A percentile compares a stretch with the other conserved stretches of the same genome.
Conservation (phyloP, 2,888 invertebrate genomes). For the Drosophila formosana region DNA sequence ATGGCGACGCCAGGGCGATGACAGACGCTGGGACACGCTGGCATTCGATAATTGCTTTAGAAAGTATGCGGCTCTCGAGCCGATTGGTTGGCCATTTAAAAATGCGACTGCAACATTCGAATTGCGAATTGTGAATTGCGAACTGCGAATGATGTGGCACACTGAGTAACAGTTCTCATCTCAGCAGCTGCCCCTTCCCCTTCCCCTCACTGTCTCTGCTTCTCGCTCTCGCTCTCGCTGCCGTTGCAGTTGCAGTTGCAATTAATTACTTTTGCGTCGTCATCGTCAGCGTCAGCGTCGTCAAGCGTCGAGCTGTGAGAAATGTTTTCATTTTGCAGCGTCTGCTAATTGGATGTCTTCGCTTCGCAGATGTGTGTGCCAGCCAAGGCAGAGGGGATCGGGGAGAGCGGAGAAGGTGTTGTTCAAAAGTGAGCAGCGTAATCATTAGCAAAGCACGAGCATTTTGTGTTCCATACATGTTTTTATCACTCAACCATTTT, state of each 20-base stretch:
- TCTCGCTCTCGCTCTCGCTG: not conserved
- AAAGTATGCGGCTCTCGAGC: constrained; percentile 74
- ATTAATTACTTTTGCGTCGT: constrained; percentile 68
- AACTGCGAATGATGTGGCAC: constrained; percentile 13
- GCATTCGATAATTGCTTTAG: constrained; percentile 81
- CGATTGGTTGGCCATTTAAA: constrained; percentile 70
- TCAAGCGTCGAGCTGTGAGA: constrained; percentile 70
- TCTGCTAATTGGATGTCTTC: constrained; percentile 66
- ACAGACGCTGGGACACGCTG: constrained; percentile 64
- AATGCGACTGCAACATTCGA: constrained; percentile 47
- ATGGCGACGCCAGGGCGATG: constrained; percentile 74
- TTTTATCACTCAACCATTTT: not conserved
- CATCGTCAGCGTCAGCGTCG: constrained; percentile 8
- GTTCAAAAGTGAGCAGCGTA: not conserved
- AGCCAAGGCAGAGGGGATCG: not conserved
- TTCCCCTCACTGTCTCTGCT: too few relatives aligned
- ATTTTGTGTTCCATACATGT: too few relatives aligned
- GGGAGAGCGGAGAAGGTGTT: not conserved
- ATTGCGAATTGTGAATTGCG: constrained; percentile 18
- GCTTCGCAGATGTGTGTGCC: not conserved
- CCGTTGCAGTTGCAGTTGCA: constrained; percentile 51
- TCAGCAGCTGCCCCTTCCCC: not conserved
- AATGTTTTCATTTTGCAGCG: constrained; percentile 80
- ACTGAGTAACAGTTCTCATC: constrained; percentile 4
- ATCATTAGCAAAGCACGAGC: too few relatives aligned